Evolutionary conservation across 1,140 invertebrate genomes (phyloP).

Genomic region (Plectus sambesii): DNA sequence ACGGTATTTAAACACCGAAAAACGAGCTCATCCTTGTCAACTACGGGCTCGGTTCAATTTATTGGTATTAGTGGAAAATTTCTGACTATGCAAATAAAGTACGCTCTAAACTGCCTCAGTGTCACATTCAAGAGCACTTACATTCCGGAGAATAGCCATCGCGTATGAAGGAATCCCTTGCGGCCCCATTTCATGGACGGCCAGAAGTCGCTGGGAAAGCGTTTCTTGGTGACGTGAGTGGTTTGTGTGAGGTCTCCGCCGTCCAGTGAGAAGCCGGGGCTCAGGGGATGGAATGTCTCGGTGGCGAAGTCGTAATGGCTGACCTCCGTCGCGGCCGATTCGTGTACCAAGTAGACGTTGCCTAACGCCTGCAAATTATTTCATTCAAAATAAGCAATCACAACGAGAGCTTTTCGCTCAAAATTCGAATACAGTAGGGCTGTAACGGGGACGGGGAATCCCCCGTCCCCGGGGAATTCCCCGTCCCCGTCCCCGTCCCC

Average conservation of each 20-base stretch:
- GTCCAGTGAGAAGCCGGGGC: slow-evolving; percentile 12
- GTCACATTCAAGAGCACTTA: too few relatives aligned
- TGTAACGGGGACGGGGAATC: too few relatives aligned
- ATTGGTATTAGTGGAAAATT: too few relatives aligned
- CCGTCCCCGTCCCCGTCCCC: too few relatives aligned
- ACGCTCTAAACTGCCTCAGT: too few relatives aligned
- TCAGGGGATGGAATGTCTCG: slow-evolving; percentile 13
- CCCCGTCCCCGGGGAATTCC: too few relatives aligned
- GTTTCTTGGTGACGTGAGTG: slow-evolving; percentile 88
- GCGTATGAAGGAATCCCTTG: slow-evolving; percentile 83
- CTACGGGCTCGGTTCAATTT: too few relatives aligned
- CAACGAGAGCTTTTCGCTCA: too few relatives aligned
- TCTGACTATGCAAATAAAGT: too few relatives aligned
- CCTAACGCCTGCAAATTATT: slow-evolving; percentile 77
- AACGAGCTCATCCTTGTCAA: slow-evolving; percentile 1
- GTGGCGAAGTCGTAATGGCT: slow-evolving; percentile 24
- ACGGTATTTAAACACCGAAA: slow-evolving; percentile 8
- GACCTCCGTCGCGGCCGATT: slow-evolving; percentile 53
- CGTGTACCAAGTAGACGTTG: slow-evolving; percentile 83
- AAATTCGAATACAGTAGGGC: too few relatives aligned
- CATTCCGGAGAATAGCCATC: slow-evolving; percentile 74
- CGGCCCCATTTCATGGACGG: slow-evolving; percentile 68
- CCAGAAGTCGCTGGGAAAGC: slow-evolving; percentile 65
- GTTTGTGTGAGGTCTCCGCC: slow-evolving; percentile 51
- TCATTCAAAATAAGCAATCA: too few relatives aligned